A percentile compares a stretch with the other conserved stretches of the same genome.
Conservation (phyloP, 2,888 invertebrate genomes). For the Hemistola chrysoprasaria region DNA sequence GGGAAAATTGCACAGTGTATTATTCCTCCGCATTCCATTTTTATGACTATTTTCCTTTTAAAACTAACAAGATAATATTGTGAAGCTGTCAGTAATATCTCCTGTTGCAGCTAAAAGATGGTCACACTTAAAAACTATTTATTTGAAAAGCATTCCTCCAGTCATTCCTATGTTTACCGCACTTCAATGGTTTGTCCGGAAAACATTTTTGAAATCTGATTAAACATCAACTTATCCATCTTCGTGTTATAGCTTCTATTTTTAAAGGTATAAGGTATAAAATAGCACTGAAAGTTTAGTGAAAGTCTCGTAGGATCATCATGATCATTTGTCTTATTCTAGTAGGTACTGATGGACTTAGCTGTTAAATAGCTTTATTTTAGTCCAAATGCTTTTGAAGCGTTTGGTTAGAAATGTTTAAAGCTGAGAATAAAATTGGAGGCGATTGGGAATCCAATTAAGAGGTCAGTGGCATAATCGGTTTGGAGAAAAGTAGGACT, state of each 20-base stretch:
- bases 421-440: too few species aligned
- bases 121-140: constrained; percentile 21
- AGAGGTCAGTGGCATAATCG: too few species aligned
- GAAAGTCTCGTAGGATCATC: constrained; percentile 21
- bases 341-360: constrained; percentile 44
- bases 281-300: neutral
- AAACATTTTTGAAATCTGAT: constrained; percentile 30
- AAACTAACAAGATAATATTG: too few species aligned
- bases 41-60: too few species aligned
- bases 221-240: constrained; percentile 4
- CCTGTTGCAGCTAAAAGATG: neutral
- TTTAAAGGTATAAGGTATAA: constrained; percentile 2
- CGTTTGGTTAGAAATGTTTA: too few species aligned
- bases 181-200: constrained; percentile 30
- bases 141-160: constrained; percentile 29
- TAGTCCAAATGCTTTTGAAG: constrained; percentile 26
- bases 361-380: constrained; percentile 42
- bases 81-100: too few species aligned
- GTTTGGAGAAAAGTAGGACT: too few species aligned
- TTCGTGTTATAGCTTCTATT: constrained; percentile 13
- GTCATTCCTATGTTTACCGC: constrained; percentile 27
- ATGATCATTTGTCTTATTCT: constrained; percentile 42
- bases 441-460: too few species aligned
- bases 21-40: too few species aligned
- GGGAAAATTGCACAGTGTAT: too few species aligned